Percentiles rank a stretch among this genome's conserved stretches.
phyloP scores from a whole-genome alignment of 64 coral and sea anemone genomes.

The Orbicella faveolata region DNA sequence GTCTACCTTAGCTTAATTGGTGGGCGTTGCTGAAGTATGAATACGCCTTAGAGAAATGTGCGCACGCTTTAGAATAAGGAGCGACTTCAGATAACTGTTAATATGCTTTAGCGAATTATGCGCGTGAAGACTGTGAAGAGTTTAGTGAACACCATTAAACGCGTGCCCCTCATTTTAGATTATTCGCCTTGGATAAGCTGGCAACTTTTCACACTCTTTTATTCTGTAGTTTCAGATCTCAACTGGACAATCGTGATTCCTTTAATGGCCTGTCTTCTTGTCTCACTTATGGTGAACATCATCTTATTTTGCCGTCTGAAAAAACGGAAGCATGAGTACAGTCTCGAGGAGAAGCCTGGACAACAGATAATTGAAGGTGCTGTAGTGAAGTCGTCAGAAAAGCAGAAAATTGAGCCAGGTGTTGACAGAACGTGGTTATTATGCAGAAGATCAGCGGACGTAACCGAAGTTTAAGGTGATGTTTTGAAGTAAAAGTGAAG shows the following conservation, averaged over 20 bases:
- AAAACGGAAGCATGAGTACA: constrained; percentile 4
- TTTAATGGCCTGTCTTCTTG: constrained; percentile 34
- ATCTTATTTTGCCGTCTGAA: constrained; percentile 40
- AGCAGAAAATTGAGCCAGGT: neutral
- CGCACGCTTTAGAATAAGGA: too few relatives aligned
- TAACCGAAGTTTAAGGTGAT: neutral
- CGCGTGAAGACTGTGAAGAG: too few relatives aligned
- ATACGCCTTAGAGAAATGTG: too few relatives aligned
- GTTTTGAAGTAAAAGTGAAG: neutral
- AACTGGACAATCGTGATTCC: constrained; percentile 40
- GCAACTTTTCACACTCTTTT: neutral
- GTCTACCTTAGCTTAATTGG: too few relatives aligned
- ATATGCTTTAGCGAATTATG: too few relatives aligned
- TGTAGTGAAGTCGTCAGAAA: neutral
- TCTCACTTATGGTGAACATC: constrained; percentile 12
- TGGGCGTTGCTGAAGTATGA: too few relatives aligned
- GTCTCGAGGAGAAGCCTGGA: neutral
- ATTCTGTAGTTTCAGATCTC: constrained; percentile 13
- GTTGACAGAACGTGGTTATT: neutral
- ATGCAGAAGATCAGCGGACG: constrained; percentile 9
- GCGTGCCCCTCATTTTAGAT: too few relatives aligned
- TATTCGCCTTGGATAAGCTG: neutral
- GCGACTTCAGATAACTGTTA: too few relatives aligned
- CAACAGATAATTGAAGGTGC: neutral
- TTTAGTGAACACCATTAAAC: too few relatives aligned